Base-by-base conservation (phyloP, 2,797 vertebrate genomes). In the Gymnothorax javanicus region DNA sequence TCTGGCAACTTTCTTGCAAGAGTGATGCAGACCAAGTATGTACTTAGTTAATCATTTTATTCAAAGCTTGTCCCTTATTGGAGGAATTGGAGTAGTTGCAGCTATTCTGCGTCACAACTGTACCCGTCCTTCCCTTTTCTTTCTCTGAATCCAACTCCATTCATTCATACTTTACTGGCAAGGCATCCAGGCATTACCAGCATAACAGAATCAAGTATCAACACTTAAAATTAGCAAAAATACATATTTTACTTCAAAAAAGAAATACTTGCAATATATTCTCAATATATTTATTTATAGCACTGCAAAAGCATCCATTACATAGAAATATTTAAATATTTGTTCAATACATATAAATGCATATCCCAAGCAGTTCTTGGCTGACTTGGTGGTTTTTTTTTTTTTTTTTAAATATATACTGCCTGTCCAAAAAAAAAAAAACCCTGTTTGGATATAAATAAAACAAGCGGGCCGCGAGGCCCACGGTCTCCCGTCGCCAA, bases 41-140 rank as follows among this genome's bases (percentile, higher is more conserved):
- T 43, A 43, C 33, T 43, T 2, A 43, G 33, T 43, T 1, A 43
- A 43, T 43, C 33, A 43, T 43, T 43, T 1, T 43, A 2, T 43
- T 43, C 33, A 43, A 43, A 43, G 33, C 33, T 43, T 43, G 33
- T 43, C 33, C 33, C 33, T 43, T 43, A 1, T 43, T 43, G 33
- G 33, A 43, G 33, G 33, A 43, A 43, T 43, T 1, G 2, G 33
- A 43, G 33, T 43, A 43, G 33, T 43, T 43, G 33, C 33, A 43
- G 33, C 33, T 43, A 43, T 43, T 43, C 33, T 43, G 33, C 33
- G 33, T 43, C 33, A 43, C 33, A 43, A 43, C 33, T 43, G 33
- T 43, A 43, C 33, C 33, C 33, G 2, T 25, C n/a, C 9, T 91
- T 90, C 85, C 71, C 90, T 67, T 91, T 84, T 89, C 33, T 81